These are phyloP conservation scores for Aldabrachelys gigantea DNA, from an alignment of 2,113 vertebrate species.

Conservation along the genomic window DNA sequence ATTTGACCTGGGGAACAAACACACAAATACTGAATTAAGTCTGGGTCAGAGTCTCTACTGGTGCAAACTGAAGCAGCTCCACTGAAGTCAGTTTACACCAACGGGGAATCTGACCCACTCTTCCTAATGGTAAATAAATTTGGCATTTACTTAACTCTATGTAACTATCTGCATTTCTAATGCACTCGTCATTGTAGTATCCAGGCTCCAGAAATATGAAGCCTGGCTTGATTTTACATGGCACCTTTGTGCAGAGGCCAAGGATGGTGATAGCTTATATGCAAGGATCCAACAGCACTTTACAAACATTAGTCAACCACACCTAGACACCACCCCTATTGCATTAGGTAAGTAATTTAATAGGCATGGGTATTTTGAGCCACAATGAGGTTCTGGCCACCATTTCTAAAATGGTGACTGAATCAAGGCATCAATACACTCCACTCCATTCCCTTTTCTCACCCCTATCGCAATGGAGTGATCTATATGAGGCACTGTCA, in stretches of 20 bases:
- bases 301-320: not conserved
- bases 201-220: not conserved
- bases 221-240: not conserved
- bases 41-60: not conserved
- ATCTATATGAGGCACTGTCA: not conserved
- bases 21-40: not conserved
- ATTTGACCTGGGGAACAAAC: not conserved
- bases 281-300: not conserved
- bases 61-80: not conserved
- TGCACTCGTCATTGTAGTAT: not conserved
- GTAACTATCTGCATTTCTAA: not conserved
- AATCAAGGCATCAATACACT: not conserved
- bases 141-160: not conserved
- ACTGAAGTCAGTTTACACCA: not conserved
- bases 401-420: not conserved
- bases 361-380: not conserved
- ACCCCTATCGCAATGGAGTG: fast-evolving
- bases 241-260: not conserved
- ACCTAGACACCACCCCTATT: not conserved
- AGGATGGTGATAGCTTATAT: not conserved
- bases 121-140: not conserved
- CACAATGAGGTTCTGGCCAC: not conserved
- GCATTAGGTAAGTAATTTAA: not conserved
- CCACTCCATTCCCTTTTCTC: fast-evolving
- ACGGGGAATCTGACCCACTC: not conserved